These are phyloP conservation scores for Aphelenchoides besseyi DNA, from an alignment of 1,140 invertebrate species.

Conservation along the genomic window DNA sequence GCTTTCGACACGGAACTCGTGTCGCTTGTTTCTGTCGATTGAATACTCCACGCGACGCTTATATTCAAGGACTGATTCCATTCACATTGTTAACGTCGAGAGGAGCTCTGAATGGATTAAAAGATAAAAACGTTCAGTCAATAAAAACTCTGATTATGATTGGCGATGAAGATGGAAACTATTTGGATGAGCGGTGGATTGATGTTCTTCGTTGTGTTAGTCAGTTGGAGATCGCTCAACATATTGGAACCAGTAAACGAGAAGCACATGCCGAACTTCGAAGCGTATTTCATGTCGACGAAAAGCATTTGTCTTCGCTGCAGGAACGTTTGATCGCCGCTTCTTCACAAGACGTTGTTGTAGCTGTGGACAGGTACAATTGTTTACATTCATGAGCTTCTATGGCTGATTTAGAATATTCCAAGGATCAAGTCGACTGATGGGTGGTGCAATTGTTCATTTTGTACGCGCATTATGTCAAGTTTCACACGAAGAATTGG, in stretches of 20 bases:
- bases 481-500: conserved; percentile 88
- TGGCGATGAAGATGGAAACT: conserved; percentile 93
- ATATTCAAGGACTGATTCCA: conserved; percentile 90
- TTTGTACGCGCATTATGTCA: conserved; percentile 91
- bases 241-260: conserved; percentile 83
- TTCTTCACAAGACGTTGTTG: conserved; percentile 95
- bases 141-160: conserved; percentile 98
- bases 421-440: conserved; percentile 87
- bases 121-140: conserved; percentile 98
- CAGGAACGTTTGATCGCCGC: conserved; percentile 97
- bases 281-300: conserved; percentile 49
- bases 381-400: conserved; percentile 1
- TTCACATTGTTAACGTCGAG: conserved; percentile 92
- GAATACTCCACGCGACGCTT: conserved; percentile 84
- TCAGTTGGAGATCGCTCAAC: conserved; percentile 91
- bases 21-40: conserved; percentile 93
- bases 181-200: conserved; percentile 77
- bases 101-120: conserved; percentile 96
- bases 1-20: conserved; percentile 87
- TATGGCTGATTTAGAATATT: conserved; percentile 67
- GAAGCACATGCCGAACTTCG: conserved; percentile 44
- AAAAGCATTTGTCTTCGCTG: conserved; percentile 70
- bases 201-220: conserved; percentile 98
- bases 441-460: conserved; percentile 95
- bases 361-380: conserved; percentile 86